phyloP scores from a whole-genome alignment of 2,113 vertebrate species.

The Fulica atra region DNA sequence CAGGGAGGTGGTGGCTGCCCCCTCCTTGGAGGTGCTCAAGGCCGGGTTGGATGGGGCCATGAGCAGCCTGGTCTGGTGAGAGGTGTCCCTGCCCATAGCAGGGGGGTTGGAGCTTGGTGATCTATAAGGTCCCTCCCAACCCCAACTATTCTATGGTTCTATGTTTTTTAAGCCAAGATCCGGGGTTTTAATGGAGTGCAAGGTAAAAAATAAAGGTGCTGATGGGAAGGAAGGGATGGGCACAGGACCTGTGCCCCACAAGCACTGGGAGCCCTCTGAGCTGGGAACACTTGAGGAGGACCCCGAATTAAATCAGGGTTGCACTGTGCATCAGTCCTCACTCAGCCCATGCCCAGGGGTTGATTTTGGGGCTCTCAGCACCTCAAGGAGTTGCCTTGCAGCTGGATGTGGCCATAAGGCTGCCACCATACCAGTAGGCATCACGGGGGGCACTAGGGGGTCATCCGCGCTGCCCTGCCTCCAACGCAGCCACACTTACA shows the following conservation, averaged over 20 bases:
- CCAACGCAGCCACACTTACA: accelerated
- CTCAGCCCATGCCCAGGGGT: background rate
- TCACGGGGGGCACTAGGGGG: background rate
- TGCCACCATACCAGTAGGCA: accelerated
- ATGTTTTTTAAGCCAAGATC: background rate
- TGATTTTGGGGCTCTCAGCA: background rate
- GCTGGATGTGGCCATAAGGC: background rate
- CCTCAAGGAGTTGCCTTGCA: background rate
- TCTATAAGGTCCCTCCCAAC: too few relatives aligned
- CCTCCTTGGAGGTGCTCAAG: too few relatives aligned
- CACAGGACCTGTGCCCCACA: background rate
- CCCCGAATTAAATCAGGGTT: background rate
- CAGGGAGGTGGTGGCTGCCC: too few relatives aligned
- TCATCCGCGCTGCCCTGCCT: background rate
- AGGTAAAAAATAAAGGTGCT: background rate
- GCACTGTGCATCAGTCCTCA: background rate
- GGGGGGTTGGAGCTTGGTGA: too few relatives aligned
- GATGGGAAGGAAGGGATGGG: background rate
- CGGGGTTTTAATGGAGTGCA: background rate
- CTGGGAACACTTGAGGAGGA: background rate
- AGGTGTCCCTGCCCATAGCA: too few relatives aligned
- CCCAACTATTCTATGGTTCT: too few relatives aligned
- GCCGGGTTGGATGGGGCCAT: too few relatives aligned
- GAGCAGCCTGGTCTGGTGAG: too few relatives aligned
- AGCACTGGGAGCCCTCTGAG: background rate